Evolutionary conservation across 2,888 invertebrate genomes (phyloP), one percentile per base, ranked within the genome.

Genomic region (Prenolepis imparis): DNA sequence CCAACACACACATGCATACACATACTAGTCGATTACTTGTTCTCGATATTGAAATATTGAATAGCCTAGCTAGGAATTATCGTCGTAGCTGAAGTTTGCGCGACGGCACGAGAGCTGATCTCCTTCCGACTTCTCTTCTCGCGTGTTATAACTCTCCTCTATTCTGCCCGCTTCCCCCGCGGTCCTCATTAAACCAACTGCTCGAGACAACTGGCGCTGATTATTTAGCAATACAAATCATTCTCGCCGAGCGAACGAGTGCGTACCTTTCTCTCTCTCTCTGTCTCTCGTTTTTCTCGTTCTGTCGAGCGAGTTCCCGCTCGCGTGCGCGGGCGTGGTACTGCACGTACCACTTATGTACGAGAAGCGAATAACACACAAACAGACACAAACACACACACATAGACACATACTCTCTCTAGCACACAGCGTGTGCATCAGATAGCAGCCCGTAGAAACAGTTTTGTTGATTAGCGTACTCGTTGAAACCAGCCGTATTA

Each of bases 201-300:
- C 91, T 91, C 68, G 68, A 89, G 91, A 92, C 93, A 92, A 92
- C 92, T 89, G 90, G 91, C 89, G 91, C 91, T 93, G 93, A 93
- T 93, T 93, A 93, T 93, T 93, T 93, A 93, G 92, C 92, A 93
- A 93, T 93, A 93, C 93, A 93, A 93, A 93, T 93, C 93, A 93
- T 92, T 92, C 48, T 52, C 90, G 87, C 88, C 83, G 88, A 41
- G 67, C 84, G 48, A n/a, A 89, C 90, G 86, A 87, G 86, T 83
- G 81, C 84, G 77, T 70, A 32, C 66, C 55, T 59, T n/a, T 24
- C 36, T 28, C 55, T 32, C 68, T 21, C 21, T 39, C 72, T 70
- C 75, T 83, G 80, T 87, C 83, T 15, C 44, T 78, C 36, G 21
- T 74, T 59, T 39, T 55, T 73, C 77, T 61, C 61, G 28, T 63